A percentile compares a stretch with the other conserved stretches of the same genome.
These are phyloP conservation scores for Mustela lutreola DNA, from an alignment of 2,113 vertebrate genomes.

Conservation along the genomic window DNA sequence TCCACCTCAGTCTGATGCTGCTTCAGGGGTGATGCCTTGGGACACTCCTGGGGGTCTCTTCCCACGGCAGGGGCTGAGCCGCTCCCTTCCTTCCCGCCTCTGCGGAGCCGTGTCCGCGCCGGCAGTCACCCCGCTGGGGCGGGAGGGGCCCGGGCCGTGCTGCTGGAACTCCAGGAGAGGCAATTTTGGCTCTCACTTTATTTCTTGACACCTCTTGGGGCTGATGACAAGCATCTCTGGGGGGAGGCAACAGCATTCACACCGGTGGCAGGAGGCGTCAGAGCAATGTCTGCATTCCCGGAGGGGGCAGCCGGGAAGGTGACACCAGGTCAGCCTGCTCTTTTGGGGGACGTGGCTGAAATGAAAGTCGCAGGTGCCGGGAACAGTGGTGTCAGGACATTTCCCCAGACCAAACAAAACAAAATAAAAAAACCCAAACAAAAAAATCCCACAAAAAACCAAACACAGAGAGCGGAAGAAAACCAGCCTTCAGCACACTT, in stretches of 20 bases:
- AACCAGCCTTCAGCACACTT: neutral
- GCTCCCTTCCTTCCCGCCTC: rapidly evolving
- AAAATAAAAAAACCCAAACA: no score
- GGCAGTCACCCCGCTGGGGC: neutral
- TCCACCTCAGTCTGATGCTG: rapidly evolving
- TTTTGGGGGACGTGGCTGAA: rapidly evolving
- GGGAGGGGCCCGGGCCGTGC: neutral
- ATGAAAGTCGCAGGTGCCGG: neutral
- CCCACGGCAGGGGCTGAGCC: rapidly evolving
- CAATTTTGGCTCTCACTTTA: no score
- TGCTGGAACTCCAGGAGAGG: rapidly evolving
- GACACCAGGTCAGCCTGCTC: neutral
- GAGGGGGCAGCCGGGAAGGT: rapidly evolving
- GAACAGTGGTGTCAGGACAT: neutral
- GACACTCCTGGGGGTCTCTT: neutral
- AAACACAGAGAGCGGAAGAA: neutral
- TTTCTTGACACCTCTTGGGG: rapidly evolving
- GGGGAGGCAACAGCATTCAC: rapidly evolving
- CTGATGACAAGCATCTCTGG: neutral
- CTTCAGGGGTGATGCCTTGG: neutral
- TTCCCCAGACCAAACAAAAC: neutral
- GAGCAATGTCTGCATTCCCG: rapidly evolving
- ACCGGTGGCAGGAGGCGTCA: neutral
- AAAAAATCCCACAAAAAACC: neutral
- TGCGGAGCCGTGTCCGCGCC: rapidly evolving